Conservation (phyloP, 2,888 invertebrate genomes). For the Pterostichus niger region DNA sequence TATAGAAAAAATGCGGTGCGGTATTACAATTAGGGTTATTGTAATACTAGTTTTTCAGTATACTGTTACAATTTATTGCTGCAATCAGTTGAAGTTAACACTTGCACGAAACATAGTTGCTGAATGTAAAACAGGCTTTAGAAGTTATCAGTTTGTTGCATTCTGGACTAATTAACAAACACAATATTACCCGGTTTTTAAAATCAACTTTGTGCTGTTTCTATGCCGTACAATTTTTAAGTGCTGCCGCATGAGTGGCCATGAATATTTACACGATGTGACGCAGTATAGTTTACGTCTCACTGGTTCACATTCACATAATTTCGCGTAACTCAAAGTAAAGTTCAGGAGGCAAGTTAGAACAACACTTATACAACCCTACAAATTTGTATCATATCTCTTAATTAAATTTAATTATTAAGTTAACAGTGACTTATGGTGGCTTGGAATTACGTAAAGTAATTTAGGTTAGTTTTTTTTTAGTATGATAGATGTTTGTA, state of each 20-base stretch:
- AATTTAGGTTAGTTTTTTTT: slow-evolving; percentile 44
- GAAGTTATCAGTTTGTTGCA: slow-evolving; percentile 35
- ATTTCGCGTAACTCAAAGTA: slow-evolving; percentile 52
- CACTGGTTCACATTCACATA: slow-evolving; percentile 56
- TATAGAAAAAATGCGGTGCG: too few relatives aligned
- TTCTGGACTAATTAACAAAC: slow-evolving; percentile 53
- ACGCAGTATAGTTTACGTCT: slow-evolving; percentile 6
- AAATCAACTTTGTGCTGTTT: slow-evolving; percentile 37
- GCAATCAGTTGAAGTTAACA: too few relatives aligned
- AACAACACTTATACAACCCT: slow-evolving; percentile 27
- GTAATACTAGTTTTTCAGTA: too few relatives aligned
- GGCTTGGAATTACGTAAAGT: not conserved
- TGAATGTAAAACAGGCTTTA: too few relatives aligned
- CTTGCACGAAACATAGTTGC: too few relatives aligned
- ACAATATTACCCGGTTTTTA: slow-evolving; percentile 49
- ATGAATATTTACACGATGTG: slow-evolving; percentile 54
- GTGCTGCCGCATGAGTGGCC: not conserved
- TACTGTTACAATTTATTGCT: too few relatives aligned
- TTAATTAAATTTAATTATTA: slow-evolving; percentile 64
- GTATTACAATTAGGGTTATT: too few relatives aligned
- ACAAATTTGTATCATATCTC: slow-evolving; percentile 56
- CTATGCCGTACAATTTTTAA: slow-evolving; percentile 44
- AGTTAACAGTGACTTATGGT: slow-evolving; percentile 19
- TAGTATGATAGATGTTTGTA: slow-evolving; percentile 23
- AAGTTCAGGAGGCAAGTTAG: slow-evolving; percentile 34